Percentiles rank a stretch among this genome's conserved stretches.
phyloP scores from a whole-genome alignment of 2,113 vertebrate genomes.

The Psophia crepitans region DNA sequence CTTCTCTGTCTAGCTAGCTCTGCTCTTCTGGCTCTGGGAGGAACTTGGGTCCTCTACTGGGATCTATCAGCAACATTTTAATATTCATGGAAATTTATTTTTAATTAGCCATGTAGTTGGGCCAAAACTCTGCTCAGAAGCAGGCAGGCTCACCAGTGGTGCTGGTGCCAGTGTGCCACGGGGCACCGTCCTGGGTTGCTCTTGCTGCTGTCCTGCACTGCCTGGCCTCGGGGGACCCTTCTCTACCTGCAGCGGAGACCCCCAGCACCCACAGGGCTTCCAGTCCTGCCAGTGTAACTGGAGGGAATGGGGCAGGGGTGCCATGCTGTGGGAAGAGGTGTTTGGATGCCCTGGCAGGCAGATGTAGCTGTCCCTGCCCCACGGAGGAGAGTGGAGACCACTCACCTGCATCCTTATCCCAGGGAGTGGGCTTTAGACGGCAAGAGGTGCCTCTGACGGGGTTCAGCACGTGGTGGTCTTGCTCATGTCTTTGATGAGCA shows the following conservation, averaged over 20 bases:
- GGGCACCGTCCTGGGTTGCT: rapidly evolving
- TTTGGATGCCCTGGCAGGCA: neutral
- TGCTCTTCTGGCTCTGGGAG: neutral
- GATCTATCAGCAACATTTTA: neutral
- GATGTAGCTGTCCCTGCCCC: neutral
- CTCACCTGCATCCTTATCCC: neutral
- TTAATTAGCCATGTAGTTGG: neutral
- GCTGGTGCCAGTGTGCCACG: neutral
- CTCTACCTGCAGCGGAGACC: neutral
- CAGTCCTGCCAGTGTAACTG: neutral
- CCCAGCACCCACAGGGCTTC: neutral
- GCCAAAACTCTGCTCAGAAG: neutral
- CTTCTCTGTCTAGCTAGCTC: neutral
- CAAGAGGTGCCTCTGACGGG: neutral
- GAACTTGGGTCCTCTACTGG: neutral
- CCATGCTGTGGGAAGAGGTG: rapidly evolving
- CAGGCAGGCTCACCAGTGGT: neutral
- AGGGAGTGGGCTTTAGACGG: rapidly evolving
- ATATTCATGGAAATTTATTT: neutral
- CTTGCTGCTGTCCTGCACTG: neutral
- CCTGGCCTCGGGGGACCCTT: neutral
- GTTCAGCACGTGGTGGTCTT: neutral
- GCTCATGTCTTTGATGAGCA: neutral
- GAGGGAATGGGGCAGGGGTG: neutral
- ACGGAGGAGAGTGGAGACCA: rapidly evolving